Conservation (phyloP, 2,888 invertebrate species). For the Cheilosia soror region DNA sequence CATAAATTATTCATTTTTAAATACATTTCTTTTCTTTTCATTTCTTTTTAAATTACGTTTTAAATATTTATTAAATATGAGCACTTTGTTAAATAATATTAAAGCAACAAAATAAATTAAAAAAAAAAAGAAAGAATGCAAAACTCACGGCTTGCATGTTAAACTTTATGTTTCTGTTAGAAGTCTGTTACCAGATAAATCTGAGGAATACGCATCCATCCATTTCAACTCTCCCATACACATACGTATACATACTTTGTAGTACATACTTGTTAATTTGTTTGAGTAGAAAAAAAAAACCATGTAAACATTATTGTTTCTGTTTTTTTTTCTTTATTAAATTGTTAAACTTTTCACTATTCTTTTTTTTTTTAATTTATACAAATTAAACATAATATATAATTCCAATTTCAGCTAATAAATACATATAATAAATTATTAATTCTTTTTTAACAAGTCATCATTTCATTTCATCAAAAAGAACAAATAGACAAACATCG, state of each 20-base stretch:
- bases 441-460: slow-evolving; percentile 40
- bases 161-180: slow-evolving; percentile 57
- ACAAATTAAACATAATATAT: slow-evolving; percentile 52
- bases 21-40: slow-evolving; percentile 9
- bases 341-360: slow-evolving; percentile 28
- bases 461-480: slow-evolving; percentile 42
- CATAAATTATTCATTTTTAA: slow-evolving; percentile 38
- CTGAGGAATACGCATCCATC: slow-evolving; percentile 65
- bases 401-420: slow-evolving; percentile 66
- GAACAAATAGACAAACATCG: slow-evolving; percentile 26
- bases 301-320: slow-evolving; percentile 8
- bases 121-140: slow-evolving; percentile 16
- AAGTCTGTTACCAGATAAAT: slow-evolving; percentile 53
- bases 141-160: slow-evolving; percentile 49
- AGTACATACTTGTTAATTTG: slow-evolving; percentile 55
- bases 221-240: slow-evolving; percentile 41
- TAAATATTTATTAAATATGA: slow-evolving; percentile 61
- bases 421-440: slow-evolving; percentile 54
- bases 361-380: slow-evolving; percentile 58
- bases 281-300: slow-evolving; percentile 42
- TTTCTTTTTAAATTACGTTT: slow-evolving; percentile 57
- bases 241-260: slow-evolving; percentile 36
- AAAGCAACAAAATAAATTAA: slow-evolving; percentile 12
- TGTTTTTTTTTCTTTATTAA: neutral
- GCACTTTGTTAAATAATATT: slow-evolving; percentile 65